Evolutionary conservation across 2,797 vertebrate genomes (phyloP).

Genomic region (Enteromius trimaculatus): DNA sequence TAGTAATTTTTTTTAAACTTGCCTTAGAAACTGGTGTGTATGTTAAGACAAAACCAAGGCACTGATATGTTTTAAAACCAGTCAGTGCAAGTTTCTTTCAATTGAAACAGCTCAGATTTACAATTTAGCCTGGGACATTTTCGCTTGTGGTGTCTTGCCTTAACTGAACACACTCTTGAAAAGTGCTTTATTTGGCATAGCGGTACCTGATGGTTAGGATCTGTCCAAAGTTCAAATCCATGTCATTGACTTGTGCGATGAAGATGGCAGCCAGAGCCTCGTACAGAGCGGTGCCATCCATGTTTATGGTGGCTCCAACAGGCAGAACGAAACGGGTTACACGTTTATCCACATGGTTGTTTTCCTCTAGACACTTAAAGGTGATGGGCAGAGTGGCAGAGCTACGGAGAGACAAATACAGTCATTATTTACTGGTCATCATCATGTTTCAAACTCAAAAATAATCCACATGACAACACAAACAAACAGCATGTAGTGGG

Average conservation of each 20-base stretch:
- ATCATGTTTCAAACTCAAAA: background rate
- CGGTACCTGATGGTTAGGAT: slow-evolving; percentile 85
- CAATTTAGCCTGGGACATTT: no score
- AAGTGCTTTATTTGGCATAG: background rate
- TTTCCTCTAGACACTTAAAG: slow-evolving; percentile 86
- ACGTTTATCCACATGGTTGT: slow-evolving; percentile 82
- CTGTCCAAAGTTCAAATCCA: slow-evolving; percentile 82
- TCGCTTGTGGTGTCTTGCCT: background rate
- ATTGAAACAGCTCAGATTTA: no score
- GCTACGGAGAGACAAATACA: slow-evolving; percentile 60
- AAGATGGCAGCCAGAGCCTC: slow-evolving; percentile 88
- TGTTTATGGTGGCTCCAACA: slow-evolving; percentile 87
- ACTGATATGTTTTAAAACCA: no score
- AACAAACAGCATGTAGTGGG: background rate
- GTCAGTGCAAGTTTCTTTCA: no score
- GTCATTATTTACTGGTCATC: background rate
- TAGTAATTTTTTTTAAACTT: no score
- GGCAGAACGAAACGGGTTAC: slow-evolving; percentile 85
- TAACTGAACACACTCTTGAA: background rate
- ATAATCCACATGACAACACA: background rate
- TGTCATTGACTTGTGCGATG: slow-evolving; percentile 85
- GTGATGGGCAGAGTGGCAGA: slow-evolving; percentile 86
- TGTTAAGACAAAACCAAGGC: no score
- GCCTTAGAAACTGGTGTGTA: no score
- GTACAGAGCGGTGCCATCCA: slow-evolving; percentile 86